These are phyloP conservation scores for Machimus atricapillus DNA, from an alignment of 2,888 invertebrate species.

Conservation along the genomic window DNA sequence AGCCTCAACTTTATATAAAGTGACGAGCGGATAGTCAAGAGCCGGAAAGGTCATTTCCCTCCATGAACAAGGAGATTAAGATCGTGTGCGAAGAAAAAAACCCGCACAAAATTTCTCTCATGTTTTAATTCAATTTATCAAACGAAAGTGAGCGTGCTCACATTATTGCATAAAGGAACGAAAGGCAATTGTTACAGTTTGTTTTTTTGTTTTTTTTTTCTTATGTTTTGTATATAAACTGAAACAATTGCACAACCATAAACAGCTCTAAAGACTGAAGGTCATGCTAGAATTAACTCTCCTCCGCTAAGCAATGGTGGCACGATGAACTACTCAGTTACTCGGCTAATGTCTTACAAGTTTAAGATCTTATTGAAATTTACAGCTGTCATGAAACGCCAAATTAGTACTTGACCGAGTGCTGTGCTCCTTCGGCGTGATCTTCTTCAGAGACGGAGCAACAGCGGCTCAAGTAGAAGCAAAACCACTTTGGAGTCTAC, in stretches of 20 bases:
- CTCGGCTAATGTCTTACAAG: neutral
- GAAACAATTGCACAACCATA: neutral
- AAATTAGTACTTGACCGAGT: neutral
- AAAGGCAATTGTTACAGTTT: neutral
- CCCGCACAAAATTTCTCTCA: neutral
- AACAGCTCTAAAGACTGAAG: neutral
- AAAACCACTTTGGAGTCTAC: neutral
- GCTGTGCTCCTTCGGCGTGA: neutral
- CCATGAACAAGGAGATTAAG: neutral
- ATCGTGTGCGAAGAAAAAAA: neutral
- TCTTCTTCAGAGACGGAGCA: neutral
- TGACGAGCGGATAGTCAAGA: neutral
- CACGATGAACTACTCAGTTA: neutral
- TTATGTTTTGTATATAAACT: neutral
- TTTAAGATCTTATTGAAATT: neutral
- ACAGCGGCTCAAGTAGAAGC: neutral
- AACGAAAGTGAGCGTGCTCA: neutral
- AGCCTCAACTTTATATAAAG: neutral
- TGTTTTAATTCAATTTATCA: neutral
- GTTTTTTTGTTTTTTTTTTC: neutral
- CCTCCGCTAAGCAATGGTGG: neutral
- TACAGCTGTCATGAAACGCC: neutral
- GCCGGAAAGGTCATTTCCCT: neutral
- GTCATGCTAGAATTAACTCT: neutral
- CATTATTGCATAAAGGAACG: neutral